Evolutionary conservation across 2,888 invertebrate species (phyloP).

Genomic region (Automeris io): DNA sequence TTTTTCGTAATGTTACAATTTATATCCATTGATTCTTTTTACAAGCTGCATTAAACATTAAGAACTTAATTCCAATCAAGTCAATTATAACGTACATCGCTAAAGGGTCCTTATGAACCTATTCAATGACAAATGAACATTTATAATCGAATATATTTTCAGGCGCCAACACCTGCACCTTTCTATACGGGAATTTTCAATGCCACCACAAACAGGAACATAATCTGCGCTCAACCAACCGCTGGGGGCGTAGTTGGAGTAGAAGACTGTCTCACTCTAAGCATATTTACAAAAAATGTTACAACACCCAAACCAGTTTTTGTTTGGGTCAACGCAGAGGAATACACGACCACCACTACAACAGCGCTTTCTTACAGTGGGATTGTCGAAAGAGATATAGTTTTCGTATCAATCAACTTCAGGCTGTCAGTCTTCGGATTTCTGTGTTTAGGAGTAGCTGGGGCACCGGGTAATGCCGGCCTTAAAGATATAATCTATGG

Average conservation of each 20-base stretch:
- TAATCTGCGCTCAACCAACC: constrained; percentile 52
- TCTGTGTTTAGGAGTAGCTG: constrained; percentile 76
- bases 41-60: too few species aligned
- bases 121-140: neutral
- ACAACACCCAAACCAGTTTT: constrained; percentile 49
- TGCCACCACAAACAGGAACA: constrained; percentile 34
- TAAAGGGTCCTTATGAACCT: too few species aligned
- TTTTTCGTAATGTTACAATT: too few species aligned
- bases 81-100: too few species aligned
- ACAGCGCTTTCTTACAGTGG: constrained; percentile 66
- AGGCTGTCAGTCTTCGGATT: constrained; percentile 85
- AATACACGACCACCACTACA: constrained; percentile 34
- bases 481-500: constrained; percentile 90
- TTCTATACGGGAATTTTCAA: constrained; percentile 25
- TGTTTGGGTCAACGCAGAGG: constrained; percentile 58
- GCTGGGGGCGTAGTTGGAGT: constrained; percentile 44
- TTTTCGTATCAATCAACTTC: constrained; percentile 81
- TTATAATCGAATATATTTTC: constrained; percentile 16
- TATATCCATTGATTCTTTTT: too few species aligned
- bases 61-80: too few species aligned
- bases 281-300: constrained; percentile 43
- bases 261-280: constrained; percentile 58
- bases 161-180: constrained; percentile 26
- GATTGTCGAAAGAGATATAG: constrained; percentile 79
- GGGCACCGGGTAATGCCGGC: constrained; percentile 89